Percentiles rank a stretch among this genome's conserved stretches.
Evolutionary conservation across 1,140 invertebrate species (phyloP).

Genomic region (Oryctes rhinoceros): DNA sequence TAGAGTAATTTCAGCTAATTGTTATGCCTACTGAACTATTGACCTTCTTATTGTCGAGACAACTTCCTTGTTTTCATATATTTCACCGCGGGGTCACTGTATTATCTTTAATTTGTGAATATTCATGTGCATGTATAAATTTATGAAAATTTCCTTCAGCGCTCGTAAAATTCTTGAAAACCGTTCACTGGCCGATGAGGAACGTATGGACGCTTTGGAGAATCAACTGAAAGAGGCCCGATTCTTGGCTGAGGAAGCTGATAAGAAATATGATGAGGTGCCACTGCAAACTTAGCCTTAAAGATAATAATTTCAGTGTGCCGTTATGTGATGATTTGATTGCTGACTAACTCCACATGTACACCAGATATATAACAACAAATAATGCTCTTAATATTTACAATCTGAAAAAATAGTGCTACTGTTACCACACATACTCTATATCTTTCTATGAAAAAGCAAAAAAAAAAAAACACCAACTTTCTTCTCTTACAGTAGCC

Average conservation of each 20-base stretch:
- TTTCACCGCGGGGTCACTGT: background rate
- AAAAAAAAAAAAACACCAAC: background rate
- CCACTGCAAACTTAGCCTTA: constrained; percentile 54
- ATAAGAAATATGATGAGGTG: constrained; percentile 99
- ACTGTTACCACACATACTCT: background rate
- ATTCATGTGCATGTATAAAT: constrained; percentile 24
- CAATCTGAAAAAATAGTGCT: background rate
- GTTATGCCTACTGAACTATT: background rate
- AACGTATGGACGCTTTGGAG: constrained; percentile 99
- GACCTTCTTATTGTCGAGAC: background rate
- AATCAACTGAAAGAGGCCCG: constrained; percentile 99
- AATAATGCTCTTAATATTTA: constrained; percentile 1
- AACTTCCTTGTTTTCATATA: constrained; percentile 1
- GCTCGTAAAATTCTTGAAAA: constrained; percentile 99
- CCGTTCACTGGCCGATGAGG: constrained; percentile 99
- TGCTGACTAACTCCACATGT: constrained; percentile 38
- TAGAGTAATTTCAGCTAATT: no score
- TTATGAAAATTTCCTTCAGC: constrained; percentile 66
- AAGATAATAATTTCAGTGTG: constrained; percentile 44
- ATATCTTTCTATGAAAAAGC: background rate
- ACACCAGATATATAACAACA: constrained; percentile 21
- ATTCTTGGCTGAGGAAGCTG: constrained; percentile 99
- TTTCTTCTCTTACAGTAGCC: background rate
- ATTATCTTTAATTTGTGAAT: background rate
- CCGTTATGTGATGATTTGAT: constrained; percentile 36